Percentiles rank a stretch among this genome's conserved stretches.
Conservation (phyloP, 2,888 invertebrate species). For the Eulithis prunata region DNA sequence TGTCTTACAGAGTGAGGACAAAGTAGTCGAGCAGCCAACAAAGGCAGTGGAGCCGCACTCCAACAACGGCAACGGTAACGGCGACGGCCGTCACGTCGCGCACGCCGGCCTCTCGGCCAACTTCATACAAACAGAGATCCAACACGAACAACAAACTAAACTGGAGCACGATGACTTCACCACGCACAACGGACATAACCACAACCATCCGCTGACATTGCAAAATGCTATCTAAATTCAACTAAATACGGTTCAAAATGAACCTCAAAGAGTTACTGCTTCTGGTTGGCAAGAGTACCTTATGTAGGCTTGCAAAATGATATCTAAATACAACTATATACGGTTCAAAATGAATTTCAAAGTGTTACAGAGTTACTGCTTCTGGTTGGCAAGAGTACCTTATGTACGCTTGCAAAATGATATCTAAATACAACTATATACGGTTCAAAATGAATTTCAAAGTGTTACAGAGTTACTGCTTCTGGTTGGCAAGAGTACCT, state of each 20-base stretch:
- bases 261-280: conserved; percentile 54
- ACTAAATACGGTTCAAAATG: conserved; percentile 52
- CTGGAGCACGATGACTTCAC: conserved; percentile 69
- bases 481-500: conserved; percentile 11
- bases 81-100: conserved; percentile 12
- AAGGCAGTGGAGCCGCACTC: conserved; percentile 55
- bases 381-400: conserved; percentile 9
- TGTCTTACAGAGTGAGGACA: conserved; percentile 73
- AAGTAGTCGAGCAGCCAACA: conserved; percentile 57
- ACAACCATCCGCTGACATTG: conserved; percentile 71
- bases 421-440: conserved; percentile 49
- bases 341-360: conserved; percentile 59
- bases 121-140: conserved; percentile 72
- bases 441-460: conserved; percentile 58
- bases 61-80: conserved; percentile 53
- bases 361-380: conserved; percentile 10
- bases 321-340: conserved; percentile 48
- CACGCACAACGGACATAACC: conserved; percentile 77
- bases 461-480: conserved; percentile 4
- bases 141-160: conserved; percentile 56
- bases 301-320: conserved; percentile 57
- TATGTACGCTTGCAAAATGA: conserved; percentile 57
- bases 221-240: conserved; percentile 54
- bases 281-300: conserved; percentile 10
- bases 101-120: conserved; percentile 58